Base-by-base conservation (phyloP, 2,113 vertebrate genomes). In the Mus pahari region DNA sequence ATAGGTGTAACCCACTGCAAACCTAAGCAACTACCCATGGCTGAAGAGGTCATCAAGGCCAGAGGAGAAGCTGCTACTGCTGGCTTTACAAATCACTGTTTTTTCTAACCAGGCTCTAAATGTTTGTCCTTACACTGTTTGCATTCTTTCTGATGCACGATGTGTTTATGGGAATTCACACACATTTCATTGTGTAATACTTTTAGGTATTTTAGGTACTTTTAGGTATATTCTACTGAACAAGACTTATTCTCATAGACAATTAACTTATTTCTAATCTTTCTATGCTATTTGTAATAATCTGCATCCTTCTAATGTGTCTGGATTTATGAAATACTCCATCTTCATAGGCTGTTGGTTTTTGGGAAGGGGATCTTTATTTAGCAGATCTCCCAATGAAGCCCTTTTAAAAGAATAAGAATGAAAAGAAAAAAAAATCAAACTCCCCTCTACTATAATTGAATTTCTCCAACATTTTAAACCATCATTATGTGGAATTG, bases 401-500 rank as follows among this genome's bases (percentile, higher is more conserved):
- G 58, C 50, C 73, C 31, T 26, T 42, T 95, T 77, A 94, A 79
- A 86, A 78, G 86, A 53, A 62, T 58, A 48, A 74, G 48, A 74
- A 73, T 50, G n/a, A 71, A 73, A 73, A 42, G 48, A 78, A 78
- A 92, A 48, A 53, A 42, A 68, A 68, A 11, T 13, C 91, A 95
- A 92, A 68, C 17, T 91, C 60, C 86, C 22, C 42, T 94, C 71
- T 68, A 36, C 31, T 36, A n/a, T 96, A 96, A 95, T 90, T 96
- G 92, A 95, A 96, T 96, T 97, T 94, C 86, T 93, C 77, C 77
- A 91, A 94, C 82, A 70, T 42, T 97, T 94, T 97, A 86, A 97
- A 66, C 82, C 14, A 86, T 87, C 45, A 92, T 96, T 88, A 90
- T 83, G 39, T 96, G 89, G 64, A 89, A 87, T 78, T 74, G 86